Percentiles rank a stretch among this genome's conserved stretches.
Conservation (phyloP, 2,797 vertebrate species). For the Danionella dracula region DNA sequence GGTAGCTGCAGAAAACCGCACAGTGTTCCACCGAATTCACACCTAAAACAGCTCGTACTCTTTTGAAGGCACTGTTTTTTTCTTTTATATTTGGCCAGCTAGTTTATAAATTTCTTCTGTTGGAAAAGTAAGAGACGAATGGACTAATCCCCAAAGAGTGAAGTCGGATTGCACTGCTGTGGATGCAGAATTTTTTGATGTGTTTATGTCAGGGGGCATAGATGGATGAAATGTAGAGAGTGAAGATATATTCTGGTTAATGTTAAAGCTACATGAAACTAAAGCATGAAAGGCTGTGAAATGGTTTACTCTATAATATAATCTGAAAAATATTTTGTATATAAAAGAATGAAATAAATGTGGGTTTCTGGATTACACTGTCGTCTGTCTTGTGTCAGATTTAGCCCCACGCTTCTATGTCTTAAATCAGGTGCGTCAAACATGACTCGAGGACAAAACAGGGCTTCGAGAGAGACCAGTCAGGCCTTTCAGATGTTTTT, state of each 20-base stretch:
- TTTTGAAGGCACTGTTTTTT: slow-evolving; percentile 75
- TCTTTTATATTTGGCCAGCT: slow-evolving; percentile 37
- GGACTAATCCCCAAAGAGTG: slow-evolving; percentile 41
- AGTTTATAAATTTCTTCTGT: slow-evolving; percentile 60
- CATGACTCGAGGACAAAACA: too few relatives aligned
- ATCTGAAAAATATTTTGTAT: slow-evolving; percentile 88
- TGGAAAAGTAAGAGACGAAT: slow-evolving; percentile 11
- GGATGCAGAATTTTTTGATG: slow-evolving; percentile 56
- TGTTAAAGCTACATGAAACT: slow-evolving; percentile 74
- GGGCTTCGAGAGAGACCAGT: too few relatives aligned
- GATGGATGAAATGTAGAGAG: slow-evolving; percentile 57
- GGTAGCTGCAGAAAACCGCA: slow-evolving; percentile 59
- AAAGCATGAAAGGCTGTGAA: slow-evolving; percentile 83
- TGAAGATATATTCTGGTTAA: slow-evolving; percentile 69
- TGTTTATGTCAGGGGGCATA: slow-evolving; percentile 51
- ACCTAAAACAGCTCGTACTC: slow-evolving; percentile 56
- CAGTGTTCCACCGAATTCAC: slow-evolving; percentile 67
- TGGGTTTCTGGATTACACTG: slow-evolving; percentile 83
- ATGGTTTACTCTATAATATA: slow-evolving; percentile 80
- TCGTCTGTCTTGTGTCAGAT: slow-evolving; percentile 29
- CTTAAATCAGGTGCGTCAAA: too few relatives aligned
- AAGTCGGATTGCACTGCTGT: slow-evolving; percentile 40
- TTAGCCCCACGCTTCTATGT: background rate
- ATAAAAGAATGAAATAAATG: slow-evolving; percentile 87
- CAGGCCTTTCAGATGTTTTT: too few relatives aligned